Conservation (phyloP, 1,140 invertebrate species). For the Thaumatotibia leucotreta region DNA sequence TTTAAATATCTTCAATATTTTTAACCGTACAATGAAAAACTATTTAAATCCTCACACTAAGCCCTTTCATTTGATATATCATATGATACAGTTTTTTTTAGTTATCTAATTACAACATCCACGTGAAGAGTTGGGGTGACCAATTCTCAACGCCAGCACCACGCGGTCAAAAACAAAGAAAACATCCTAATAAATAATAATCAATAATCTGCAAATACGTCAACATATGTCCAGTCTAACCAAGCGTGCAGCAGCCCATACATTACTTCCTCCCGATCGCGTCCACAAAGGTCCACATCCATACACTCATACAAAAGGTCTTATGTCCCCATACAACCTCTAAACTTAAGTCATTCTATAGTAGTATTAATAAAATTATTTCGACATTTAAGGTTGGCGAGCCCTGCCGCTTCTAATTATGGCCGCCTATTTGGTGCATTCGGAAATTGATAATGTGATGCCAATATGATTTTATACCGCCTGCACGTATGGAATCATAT, state of each 20-base stretch:
- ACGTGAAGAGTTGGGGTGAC: too few species aligned
- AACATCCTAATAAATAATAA: background rate
- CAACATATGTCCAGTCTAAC: background rate
- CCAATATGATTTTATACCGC: too few species aligned
- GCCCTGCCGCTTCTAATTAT: background rate
- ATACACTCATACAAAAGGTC: background rate
- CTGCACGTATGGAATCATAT: too few species aligned
- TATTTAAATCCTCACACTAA: too few species aligned
- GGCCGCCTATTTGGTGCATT: background rate
- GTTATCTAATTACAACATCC: too few species aligned
- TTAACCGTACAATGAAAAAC: too few species aligned
- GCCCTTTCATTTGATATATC: too few species aligned
- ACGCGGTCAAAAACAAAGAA: background rate
- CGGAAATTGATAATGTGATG: too few species aligned
- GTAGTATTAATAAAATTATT: background rate
- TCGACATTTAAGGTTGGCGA: background rate
- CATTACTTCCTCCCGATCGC: slow-evolving; percentile 11
- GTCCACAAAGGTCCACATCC: background rate
- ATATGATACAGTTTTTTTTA: too few species aligned
- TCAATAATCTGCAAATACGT: background rate
- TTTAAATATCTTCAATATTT: too few species aligned
- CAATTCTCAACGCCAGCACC: too few species aligned
- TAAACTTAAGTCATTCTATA: background rate
- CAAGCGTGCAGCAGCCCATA: background rate
- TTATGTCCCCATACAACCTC: background rate